Base-by-base conservation (phyloP, 2,113 vertebrate genomes). In the Melozone crissalis region DNA sequence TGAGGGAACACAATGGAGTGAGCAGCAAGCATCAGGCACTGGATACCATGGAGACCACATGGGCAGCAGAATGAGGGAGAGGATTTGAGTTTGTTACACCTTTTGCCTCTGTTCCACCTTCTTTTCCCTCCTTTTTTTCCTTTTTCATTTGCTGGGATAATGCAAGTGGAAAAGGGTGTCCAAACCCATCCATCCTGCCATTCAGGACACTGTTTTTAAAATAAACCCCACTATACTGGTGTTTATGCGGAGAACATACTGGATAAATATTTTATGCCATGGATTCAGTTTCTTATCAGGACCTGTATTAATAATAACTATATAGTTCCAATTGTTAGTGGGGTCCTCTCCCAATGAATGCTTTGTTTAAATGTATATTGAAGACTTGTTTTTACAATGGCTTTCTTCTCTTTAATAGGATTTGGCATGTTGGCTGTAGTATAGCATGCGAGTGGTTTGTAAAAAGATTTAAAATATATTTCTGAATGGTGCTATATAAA, bases 331-430 rank as follows among this genome's bases (percentile, higher is more conserved):
- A 1, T 68, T 86, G 58, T 54, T 84, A 54, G 30, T 54, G 26
- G 18, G 49, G 23, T 91, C 28, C 66, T 96, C 86, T 89, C 86
- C 88, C 76, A 94, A 58, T 73, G 73, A 84, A 39, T 39, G 9
- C 19, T 87, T 89, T 81, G 24, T 81, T 88, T 90, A 88, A 63
- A 82, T 39, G 31, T 72, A 27, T 58, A 54, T 67, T 43, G 41
- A 78, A 74, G 75, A 41, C 14, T 65, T 92, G 23, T 54, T 93
- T 79, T 78, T 57, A 90, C 41, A 89, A 43, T 90, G 83, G 54
- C 35, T 92, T 95, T 92, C 73, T 90, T 94, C 90, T 75, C 73
- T 78, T 54, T 92, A 94, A 94, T 77, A 46, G 44, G 31, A 82
- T 82, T 81, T 93, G 94, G 87, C 6, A 0, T 72, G 13, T 43